Evolutionary conservation across 2,113 vertebrate genomes (phyloP).

Genomic region (Lamprotornis superbus): DNA sequence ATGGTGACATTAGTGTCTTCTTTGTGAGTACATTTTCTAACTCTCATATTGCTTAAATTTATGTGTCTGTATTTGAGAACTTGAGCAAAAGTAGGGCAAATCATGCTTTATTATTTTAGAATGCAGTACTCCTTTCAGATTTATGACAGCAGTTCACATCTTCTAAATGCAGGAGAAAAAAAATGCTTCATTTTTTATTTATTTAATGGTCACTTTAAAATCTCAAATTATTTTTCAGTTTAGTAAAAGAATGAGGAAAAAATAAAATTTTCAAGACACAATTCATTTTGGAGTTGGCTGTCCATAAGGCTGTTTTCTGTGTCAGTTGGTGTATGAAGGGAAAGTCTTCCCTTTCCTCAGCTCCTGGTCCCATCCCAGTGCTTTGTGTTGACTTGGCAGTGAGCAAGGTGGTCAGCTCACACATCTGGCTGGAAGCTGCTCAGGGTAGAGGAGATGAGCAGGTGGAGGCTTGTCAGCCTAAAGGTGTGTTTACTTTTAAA

Average conservation of each 20-base stretch:
- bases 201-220: not conserved
- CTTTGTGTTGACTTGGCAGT: not conserved
- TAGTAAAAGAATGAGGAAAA: not conserved
- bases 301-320: not conserved
- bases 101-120: not conserved
- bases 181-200: not conserved
- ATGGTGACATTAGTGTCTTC: not conserved
- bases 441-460: not conserved
- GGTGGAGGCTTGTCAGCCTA: not conserved
- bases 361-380: not conserved
- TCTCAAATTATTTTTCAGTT: not conserved
- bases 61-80: not conserved
- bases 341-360: not conserved
- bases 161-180: not conserved
- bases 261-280: not conserved
- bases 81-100: not conserved
- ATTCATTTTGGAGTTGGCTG: not conserved
- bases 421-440: not conserved
- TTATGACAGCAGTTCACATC: not conserved
- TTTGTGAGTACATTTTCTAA: not conserved
- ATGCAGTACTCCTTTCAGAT: not conserved
- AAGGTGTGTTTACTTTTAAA: not conserved
- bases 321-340: not conserved
- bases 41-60: not conserved
- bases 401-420: not conserved